A percentile compares a stretch with the other conserved stretches of the same genome.
These are phyloP conservation scores for Arrhopalites spinosus DNA, from an alignment of 2,888 invertebrate species.

Conservation along the genomic window DNA sequence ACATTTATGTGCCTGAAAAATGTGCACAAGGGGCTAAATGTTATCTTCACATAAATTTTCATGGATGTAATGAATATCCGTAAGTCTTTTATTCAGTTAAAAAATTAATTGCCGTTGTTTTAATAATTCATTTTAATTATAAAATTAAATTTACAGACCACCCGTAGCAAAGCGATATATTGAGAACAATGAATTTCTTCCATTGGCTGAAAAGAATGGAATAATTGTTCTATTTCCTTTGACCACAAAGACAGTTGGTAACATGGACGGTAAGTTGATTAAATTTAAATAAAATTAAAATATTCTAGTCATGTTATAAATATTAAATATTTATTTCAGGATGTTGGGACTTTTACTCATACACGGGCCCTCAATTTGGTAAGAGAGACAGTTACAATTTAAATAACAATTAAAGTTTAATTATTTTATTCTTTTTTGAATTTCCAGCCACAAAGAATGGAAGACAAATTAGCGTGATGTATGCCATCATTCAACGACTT, in stretches of 20 bases:
- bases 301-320: too few species aligned
- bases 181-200: constrained; percentile 47
- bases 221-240: constrained; percentile 51
- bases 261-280: too few species aligned
- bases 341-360: constrained; percentile 53
- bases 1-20: constrained; percentile 46
- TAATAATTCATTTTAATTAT: background rate
- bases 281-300: too few species aligned
- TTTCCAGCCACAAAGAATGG: constrained; percentile 48
- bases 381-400: background rate
- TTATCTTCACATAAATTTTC: constrained; percentile 51
- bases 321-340: too few species aligned
- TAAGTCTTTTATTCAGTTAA: constrained; percentile 34
- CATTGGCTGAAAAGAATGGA: constrained; percentile 46
- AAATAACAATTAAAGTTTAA: background rate
- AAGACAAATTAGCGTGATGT: constrained; percentile 45
- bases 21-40: constrained; percentile 41
- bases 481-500: constrained; percentile 41
- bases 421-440: background rate
- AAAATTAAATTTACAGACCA: constrained; percentile 33
- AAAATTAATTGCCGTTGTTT: background rate
- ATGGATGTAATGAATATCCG: constrained; percentile 55
- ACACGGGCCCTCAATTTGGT: constrained; percentile 49
- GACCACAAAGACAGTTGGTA: constrained; percentile 43
- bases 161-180: constrained; percentile 45